Conservation (phyloP, 2,888 invertebrate species). For the Lochmaea capreae region DNA sequence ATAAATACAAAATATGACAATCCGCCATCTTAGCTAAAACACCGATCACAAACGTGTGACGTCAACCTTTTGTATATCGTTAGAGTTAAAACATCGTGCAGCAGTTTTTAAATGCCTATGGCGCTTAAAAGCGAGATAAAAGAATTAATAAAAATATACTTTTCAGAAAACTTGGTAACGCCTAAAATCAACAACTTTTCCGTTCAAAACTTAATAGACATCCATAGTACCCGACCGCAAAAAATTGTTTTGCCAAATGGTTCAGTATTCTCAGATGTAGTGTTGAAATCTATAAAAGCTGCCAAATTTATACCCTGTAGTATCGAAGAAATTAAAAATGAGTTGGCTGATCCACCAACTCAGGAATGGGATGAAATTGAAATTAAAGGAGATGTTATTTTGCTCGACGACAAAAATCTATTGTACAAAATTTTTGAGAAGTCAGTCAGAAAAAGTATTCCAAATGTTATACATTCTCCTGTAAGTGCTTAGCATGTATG, state of each 20-base stretch:
- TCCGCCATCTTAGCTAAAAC: too few species aligned
- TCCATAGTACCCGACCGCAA: slow-evolving; percentile 46
- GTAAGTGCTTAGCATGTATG: slow-evolving; percentile 48
- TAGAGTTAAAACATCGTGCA: too few species aligned
- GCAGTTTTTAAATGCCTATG: too few species aligned
- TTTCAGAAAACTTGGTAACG: slow-evolving; percentile 51
- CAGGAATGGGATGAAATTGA: slow-evolving; percentile 49
- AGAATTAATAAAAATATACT: too few species aligned
- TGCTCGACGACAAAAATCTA: slow-evolving; percentile 50
- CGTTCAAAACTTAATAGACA: slow-evolving; percentile 51
- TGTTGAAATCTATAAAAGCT: slow-evolving; percentile 42
- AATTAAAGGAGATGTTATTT: slow-evolving; percentile 51
- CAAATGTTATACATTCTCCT: slow-evolving; percentile 52
- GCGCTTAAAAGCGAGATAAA: too few species aligned
- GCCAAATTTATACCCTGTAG: slow-evolving; percentile 48
- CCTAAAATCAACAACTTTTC: slow-evolving; percentile 52
- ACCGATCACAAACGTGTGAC: too few species aligned
- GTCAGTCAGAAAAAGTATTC: slow-evolving; percentile 49
- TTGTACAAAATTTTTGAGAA: slow-evolving; percentile 54
- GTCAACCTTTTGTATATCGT: too few species aligned
- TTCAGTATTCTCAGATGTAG: slow-evolving; percentile 36
- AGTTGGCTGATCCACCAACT: slow-evolving; percentile 48
- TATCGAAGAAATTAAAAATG: slow-evolving; percentile 43
- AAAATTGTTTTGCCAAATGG: slow-evolving; percentile 45
- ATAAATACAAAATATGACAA: too few species aligned